Base-by-base conservation (phyloP, 2,113 vertebrate species). In the Cryptotis parvus region DNA sequence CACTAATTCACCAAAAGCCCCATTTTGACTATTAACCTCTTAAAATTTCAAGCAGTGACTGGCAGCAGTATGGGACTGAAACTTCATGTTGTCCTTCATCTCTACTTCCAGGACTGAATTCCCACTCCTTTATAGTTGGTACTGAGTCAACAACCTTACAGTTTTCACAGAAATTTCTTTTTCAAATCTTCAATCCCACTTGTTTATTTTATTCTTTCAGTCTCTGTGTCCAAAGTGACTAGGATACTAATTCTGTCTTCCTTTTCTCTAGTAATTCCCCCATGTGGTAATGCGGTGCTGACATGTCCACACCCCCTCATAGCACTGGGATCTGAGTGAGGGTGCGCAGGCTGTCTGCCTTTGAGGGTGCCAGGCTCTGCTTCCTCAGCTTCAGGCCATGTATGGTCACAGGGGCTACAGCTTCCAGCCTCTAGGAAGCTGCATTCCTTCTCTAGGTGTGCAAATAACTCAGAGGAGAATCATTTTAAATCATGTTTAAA, bases 401-500 rank as follows among this genome's bases (percentile, higher is more conserved):
- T 73, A 77, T 27, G 83, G 75, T 73, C 55, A 45, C 49, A n/a
- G 7, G 31, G 69, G 45, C 27, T 55, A 41, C 16, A 27, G 83
- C 31, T 68, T 49, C 8, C 2, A 0, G 69, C 45, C 81, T 52
- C n/a, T 5, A 69, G 77, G 70, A 89, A 87, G 55, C 80, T 81
- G 89, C 26, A 1, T 78, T 84, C 52, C 86, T 68, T 43, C 55
- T 35, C 72, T 92, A 95, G 92, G 95, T 93, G 86, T 95, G 61
- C 58, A 87, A 83, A 88, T 68, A 94, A 82, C 90, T 83, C 63
- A 66, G 91, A 87, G 81, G 79, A 86, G 70, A 93, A 94, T 79
- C 72, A 91, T 81, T 85, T 95, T 92, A 92, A 92, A 91, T 83
- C 6, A 41, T 93, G 65, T 95, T 83, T 95, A 90, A 92, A 93